Evolutionary conservation across 2,797 vertebrate species (phyloP).

Genomic region (Hippopotamyrus pictus): DNA sequence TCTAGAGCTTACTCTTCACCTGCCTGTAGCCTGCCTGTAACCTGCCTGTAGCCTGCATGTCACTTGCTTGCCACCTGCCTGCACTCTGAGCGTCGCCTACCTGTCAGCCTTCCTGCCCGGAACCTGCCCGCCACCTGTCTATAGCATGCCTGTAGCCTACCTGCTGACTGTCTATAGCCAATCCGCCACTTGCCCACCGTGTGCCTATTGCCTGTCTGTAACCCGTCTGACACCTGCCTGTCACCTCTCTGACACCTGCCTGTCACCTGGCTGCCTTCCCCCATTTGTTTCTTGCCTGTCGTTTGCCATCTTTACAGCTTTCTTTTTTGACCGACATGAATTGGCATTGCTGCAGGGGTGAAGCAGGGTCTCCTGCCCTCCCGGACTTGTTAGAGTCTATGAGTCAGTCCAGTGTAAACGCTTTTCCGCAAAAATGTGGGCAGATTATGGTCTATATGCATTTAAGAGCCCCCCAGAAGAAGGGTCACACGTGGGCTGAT

Average conservation of each 20-base stretch:
- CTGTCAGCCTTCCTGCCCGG: not conserved
- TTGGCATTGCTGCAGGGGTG: not conserved
- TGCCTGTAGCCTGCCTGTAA: too few species aligned
- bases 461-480: not conserved
- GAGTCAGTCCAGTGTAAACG: not conserved
- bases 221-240: too few species aligned
- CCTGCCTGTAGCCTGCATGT: not conserved
- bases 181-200: not conserved
- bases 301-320: not conserved
- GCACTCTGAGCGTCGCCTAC: not conserved
- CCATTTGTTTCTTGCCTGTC: not conserved
- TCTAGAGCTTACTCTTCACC: too few species aligned
- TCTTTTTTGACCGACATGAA: not conserved
- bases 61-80: not conserved
- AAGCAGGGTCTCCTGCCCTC: not conserved
- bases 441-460: not conserved
- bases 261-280: not conserved
- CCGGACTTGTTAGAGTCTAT: not conserved
- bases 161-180: not conserved
- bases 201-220: not conserved
- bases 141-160: not conserved
- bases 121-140: not conserved
- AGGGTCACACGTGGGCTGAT: conserved; percentile 1
- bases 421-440: not conserved
- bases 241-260: too few species aligned